Base-by-base conservation (phyloP, 1,140 invertebrate genomes). In the Drosophila kanapiae region DNA sequence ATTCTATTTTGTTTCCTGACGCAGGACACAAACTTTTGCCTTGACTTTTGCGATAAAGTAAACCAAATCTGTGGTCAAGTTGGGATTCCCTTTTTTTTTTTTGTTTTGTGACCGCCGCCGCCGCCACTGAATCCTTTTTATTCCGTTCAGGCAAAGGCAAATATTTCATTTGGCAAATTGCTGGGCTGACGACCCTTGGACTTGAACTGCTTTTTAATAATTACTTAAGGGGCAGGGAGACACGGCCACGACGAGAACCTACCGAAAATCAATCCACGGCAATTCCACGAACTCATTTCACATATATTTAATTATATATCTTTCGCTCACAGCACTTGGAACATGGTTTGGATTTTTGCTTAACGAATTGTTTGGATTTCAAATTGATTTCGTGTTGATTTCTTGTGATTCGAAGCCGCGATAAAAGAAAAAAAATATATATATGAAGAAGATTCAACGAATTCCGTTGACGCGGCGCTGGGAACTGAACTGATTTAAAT, bases 401-500 rank as follows among this genome's bases (percentile, higher is more conserved):
- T 78, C 57, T 68, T 63, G 74, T 67, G 65, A 64, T 38, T 56
- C 37, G 38, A 56, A 57, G 70, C 60, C 53, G 61, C 37, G 23
- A 69, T 18, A 43, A 23, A 51, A n/a, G n/a, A 53, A 33, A 29
- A 11, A 58, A 53, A 38, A 13, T 4, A 57, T 18, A 63, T 9
- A 16, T 13, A 13, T 7, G n/a, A 29, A n/a, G 47, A 51, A 43
- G 69, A 37, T 71, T 72, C 69, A 72, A 72, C 67, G 70, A 60
- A 72, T 72, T 60, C 23, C 69, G 69, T 69, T 69, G 57, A 61
- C 68, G 56, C 80, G 53, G 63, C 78, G 78, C 75, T 74, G 81
- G 77, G 49, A 85, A 85, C 53, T 56, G 53, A 56, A 56, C 82
- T 85, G 82, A 85, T 85, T 85, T 81, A 65, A 85, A 85, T 85